These are phyloP conservation scores for Scatophagus argus DNA, from an alignment of 2,113 vertebrate genomes.

Conservation along the genomic window DNA sequence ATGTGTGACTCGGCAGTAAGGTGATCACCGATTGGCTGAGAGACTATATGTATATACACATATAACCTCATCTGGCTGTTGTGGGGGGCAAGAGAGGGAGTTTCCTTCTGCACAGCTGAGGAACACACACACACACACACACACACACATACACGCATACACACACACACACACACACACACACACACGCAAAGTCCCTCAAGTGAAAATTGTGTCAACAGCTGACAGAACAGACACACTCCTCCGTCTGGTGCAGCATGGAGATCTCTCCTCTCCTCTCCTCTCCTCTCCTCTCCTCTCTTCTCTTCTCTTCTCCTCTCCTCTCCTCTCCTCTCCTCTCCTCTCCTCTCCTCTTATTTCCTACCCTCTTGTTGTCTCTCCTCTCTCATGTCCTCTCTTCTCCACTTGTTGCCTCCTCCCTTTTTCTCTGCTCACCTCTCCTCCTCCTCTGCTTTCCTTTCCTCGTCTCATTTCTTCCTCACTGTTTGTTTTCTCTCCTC, in stretches of 20 bases:
- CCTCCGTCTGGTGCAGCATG: conserved; percentile 8
- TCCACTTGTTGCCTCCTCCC: not conserved
- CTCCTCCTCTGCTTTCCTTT: not conserved
- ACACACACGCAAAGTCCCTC: conserved; percentile 24
- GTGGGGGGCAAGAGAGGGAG: not conserved
- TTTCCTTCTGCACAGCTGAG: conserved; percentile 32
- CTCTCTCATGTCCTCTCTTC: no score
- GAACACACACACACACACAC: conserved; percentile 3
- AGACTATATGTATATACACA: no score
- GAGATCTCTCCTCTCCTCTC: conserved; percentile 10
- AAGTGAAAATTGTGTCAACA: conserved; percentile 33
- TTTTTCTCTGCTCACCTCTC: no score
- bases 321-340: not conserved
- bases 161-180: conserved; percentile 2
- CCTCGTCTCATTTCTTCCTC: no score
- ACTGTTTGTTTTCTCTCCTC: no score
- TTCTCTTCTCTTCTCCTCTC: not conserved
- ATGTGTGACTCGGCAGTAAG: not conserved
- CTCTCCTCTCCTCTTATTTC: not conserved
- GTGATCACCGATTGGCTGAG: conserved; percentile 7
- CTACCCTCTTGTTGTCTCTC: not conserved
- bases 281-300: no score
- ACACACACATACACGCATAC: not conserved
- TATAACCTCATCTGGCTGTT: not conserved
- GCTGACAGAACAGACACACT: conserved; percentile 35